Evolutionary conservation across 2,797 vertebrate species (phyloP).

Genomic region (Arnoldichthys spilopterus): DNA sequence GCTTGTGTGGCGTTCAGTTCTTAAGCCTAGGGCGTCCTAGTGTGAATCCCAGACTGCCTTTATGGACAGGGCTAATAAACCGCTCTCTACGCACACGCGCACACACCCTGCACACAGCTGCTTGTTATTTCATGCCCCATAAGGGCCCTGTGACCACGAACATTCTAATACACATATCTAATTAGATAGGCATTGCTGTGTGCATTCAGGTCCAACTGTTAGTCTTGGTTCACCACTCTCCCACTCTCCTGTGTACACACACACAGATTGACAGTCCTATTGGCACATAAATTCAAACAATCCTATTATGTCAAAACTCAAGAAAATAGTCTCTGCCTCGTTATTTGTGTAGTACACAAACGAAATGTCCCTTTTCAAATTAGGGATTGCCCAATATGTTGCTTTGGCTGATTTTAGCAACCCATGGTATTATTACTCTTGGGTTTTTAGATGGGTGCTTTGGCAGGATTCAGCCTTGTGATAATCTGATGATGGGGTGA

Average conservation of each 20-base stretch:
- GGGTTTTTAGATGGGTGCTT: too few species aligned
- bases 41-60: conserved; percentile 78
- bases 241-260: conserved; percentile 21
- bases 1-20: conserved; percentile 77
- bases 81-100: conserved; percentile 64
- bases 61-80: conserved; percentile 83
- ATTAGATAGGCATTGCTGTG: conserved; percentile 74
- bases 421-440: too few species aligned
- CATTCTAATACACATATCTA: conserved; percentile 81
- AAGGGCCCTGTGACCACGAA: conserved; percentile 77
- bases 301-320: conserved; percentile 20
- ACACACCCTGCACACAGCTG: conserved; percentile 72
- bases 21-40: conserved; percentile 79
- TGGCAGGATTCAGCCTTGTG: too few species aligned
- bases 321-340: background rate
- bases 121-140: conserved; percentile 83
- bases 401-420: too few species aligned
- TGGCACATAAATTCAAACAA: conserved; percentile 37
- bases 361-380: background rate
- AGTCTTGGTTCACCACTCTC: conserved; percentile 47
- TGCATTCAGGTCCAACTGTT: conserved; percentile 65
- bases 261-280: conserved; percentile 23
- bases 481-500: too few species aligned
- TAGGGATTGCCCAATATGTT: too few species aligned
- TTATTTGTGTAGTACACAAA: background rate